These are phyloP conservation scores for Ostrea edulis DNA, from an alignment of 1,140 invertebrate genomes.

Conservation along the genomic window DNA sequence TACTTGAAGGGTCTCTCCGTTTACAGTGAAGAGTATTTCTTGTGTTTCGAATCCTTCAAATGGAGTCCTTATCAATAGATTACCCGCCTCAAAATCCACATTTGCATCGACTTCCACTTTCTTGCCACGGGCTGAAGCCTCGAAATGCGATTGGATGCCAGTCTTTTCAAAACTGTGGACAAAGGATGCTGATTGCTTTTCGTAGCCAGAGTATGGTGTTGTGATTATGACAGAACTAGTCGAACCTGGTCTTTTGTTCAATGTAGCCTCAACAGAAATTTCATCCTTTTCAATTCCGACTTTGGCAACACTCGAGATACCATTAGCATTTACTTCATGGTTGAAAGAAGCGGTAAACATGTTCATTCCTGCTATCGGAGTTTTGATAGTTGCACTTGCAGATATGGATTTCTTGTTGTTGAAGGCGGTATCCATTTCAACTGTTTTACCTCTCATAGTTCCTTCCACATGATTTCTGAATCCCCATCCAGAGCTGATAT, in stretches of 20 bases:
- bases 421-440: not conserved
- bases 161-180: not conserved
- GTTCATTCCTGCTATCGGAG: slow-evolving; percentile 46
- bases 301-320: not conserved
- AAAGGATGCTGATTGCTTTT: slow-evolving; percentile 27
- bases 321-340: slow-evolving; percentile 12
- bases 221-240: not conserved
- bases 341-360: slow-evolving; percentile 37
- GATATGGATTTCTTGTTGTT: not conserved
- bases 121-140: slow-evolving; percentile 9
- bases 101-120: not conserved
- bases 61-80: slow-evolving; percentile 3
- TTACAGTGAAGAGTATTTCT: not conserved
- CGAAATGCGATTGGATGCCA: not conserved
- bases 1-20: too few relatives aligned
- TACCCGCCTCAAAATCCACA: not conserved
- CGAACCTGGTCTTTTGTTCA: not conserved
- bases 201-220: slow-evolving; percentile 47
- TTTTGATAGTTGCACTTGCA: slow-evolving; percentile 34
- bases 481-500: not conserved
- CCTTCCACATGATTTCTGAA: not conserved
- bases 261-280: not conserved
- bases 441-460: not conserved
- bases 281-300: not conserved
- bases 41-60: slow-evolving; percentile 35